Conservation (phyloP, 2,113 vertebrate genomes). For the Hepsetus odoe region DNA sequence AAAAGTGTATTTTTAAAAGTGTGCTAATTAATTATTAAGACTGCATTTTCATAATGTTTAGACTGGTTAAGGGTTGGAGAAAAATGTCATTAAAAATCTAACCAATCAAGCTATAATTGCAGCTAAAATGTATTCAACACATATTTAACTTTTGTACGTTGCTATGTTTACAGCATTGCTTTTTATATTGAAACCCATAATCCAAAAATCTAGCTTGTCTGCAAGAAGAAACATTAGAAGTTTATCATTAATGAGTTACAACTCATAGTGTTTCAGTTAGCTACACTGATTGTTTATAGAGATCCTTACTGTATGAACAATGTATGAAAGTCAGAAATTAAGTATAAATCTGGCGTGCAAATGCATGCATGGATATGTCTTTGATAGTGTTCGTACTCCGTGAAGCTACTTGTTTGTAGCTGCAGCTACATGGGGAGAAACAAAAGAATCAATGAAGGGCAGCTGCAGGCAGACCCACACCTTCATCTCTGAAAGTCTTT, state of each 20-base stretch:
- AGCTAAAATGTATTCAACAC: too few relatives aligned
- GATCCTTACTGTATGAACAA: neutral
- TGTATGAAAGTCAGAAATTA: neutral
- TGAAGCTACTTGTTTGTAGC: conserved; percentile 3
- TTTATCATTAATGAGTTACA: neutral
- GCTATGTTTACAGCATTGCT: neutral
- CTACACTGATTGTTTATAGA: neutral
- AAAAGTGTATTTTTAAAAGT: too few relatives aligned
- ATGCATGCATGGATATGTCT: neutral
- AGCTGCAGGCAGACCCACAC: conserved; percentile 27
- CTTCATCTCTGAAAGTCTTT: conserved; percentile 37
- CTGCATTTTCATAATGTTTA: too few relatives aligned
- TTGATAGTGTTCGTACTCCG: neutral
- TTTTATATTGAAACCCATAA: too few relatives aligned
- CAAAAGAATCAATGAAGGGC: conserved; percentile 33
- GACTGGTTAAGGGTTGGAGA: too few relatives aligned
- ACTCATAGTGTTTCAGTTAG: neutral
- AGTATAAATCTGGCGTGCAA: neutral
- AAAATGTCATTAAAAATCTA: too few relatives aligned
- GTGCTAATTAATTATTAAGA: too few relatives aligned
- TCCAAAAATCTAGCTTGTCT: too few relatives aligned
- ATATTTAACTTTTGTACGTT: too few relatives aligned
- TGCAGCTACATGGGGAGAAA: conserved; percentile 35
- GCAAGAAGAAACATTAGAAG: too few relatives aligned
- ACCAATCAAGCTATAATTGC: too few relatives aligned